Evolutionary conservation across 2,888 invertebrate species (phyloP).

Genomic region (Drosophila multiciliata): DNA sequence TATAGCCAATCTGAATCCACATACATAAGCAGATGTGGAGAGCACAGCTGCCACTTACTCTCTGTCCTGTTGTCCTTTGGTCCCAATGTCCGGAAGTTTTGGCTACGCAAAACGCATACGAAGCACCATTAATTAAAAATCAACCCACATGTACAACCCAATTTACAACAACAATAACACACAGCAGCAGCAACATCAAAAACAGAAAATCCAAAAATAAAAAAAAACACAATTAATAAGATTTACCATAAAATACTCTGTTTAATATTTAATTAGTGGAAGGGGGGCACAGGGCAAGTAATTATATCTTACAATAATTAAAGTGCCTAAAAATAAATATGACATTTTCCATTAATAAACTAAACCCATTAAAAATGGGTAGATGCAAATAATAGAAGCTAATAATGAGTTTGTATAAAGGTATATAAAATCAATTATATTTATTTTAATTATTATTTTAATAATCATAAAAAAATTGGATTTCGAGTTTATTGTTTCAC

Average conservation of each 20-base stretch:
- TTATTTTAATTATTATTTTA: no score
- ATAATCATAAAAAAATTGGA: no score
- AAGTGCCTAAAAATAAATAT: neutral
- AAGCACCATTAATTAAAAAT: slow-evolving; percentile 78
- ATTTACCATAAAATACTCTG: slow-evolving; percentile 4
- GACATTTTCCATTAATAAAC: no score
- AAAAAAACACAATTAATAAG: slow-evolving; percentile 22
- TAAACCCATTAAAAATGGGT: no score
- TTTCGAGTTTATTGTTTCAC: no score
- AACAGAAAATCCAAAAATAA: slow-evolving; percentile 54
- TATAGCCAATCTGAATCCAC: slow-evolving; percentile 27
- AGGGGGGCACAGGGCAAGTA: neutral
- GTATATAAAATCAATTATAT: no score
- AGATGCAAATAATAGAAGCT: no score
- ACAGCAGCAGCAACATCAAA: slow-evolving; percentile 58
- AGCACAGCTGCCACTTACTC: slow-evolving; percentile 37
- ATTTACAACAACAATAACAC: slow-evolving; percentile 23
- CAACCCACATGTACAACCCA: slow-evolving; percentile 61
- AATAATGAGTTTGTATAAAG: no score
- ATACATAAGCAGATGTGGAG: slow-evolving; percentile 10
- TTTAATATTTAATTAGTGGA: neutral
- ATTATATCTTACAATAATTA: neutral
- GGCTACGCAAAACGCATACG: slow-evolving; percentile 71
- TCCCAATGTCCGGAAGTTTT: slow-evolving; percentile 36
- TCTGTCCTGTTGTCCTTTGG: slow-evolving; percentile 39